A percentile compares a stretch with the other conserved stretches of the same genome.
Conservation (phyloP, 2,113 vertebrate species). For the Chionodraco myersi region DNA sequence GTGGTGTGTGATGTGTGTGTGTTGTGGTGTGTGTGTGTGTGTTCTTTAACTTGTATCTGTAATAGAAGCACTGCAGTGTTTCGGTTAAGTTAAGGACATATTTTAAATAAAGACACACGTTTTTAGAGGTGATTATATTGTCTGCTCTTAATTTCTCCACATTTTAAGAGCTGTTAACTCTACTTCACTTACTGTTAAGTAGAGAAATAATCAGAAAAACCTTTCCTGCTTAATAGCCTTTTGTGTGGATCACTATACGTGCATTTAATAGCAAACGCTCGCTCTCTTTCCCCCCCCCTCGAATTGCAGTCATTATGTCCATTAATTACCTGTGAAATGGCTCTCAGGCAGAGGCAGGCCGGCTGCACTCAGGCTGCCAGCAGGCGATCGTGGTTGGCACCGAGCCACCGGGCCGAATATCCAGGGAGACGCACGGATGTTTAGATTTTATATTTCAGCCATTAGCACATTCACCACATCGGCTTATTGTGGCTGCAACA, state of each 20-base stretch:
- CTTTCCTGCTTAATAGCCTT: slow-evolving; percentile 7
- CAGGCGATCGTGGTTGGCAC: slow-evolving; percentile 56
- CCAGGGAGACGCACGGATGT: slow-evolving; percentile 29
- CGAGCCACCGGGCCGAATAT: slow-evolving; percentile 49
- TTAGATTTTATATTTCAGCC: slow-evolving; percentile 43
- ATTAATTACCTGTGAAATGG: slow-evolving; percentile 86
- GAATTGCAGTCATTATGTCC: slow-evolving; percentile 79
- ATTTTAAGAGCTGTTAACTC: slow-evolving; percentile 16
- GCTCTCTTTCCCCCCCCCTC: slow-evolving; percentile 7
- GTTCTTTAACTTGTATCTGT: not conserved
- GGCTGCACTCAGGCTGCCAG: slow-evolving; percentile 48
- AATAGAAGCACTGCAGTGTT: not conserved
- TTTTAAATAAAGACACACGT: not conserved
- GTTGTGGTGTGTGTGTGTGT: not conserved
- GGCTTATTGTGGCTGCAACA: slow-evolving; percentile 20
- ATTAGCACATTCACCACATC: slow-evolving; percentile 27
- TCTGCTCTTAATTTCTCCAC: not conserved
- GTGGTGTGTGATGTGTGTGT: slow-evolving; percentile 10
- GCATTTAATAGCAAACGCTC: slow-evolving; percentile 27
- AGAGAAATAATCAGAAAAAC: not conserved
- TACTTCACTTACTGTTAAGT: not conserved
- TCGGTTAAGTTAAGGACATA: not conserved
- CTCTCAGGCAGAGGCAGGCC: slow-evolving; percentile 59
- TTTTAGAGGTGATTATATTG: slow-evolving; percentile 14
- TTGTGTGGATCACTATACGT: slow-evolving; percentile 42